Percentiles rank a stretch among this genome's conserved stretches.
Conservation (phyloP, 1,140 invertebrate genomes). For the Plectus sambesii region DNA sequence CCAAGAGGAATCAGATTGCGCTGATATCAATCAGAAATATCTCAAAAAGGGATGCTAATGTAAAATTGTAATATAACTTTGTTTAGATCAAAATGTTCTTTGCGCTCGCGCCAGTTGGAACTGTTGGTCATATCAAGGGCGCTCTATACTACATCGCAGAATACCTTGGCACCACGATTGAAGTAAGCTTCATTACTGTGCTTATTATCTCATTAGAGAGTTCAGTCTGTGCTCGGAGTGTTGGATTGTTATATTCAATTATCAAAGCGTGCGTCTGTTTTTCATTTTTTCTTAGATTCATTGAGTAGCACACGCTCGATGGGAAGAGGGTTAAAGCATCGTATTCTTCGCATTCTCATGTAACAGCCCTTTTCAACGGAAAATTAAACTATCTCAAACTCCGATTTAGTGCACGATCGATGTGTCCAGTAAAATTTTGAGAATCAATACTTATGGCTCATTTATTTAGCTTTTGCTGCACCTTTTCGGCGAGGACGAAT, state of each 20-base stretch:
- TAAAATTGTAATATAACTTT: neutral
- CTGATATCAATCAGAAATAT: neutral
- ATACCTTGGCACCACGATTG: conserved; percentile 10
- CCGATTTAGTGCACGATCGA: no score
- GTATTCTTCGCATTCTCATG: conserved; percentile 6
- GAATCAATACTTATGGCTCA: no score
- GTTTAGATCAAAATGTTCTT: conserved; percentile 28
- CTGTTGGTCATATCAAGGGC: conserved; percentile 18
- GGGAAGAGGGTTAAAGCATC: no score
- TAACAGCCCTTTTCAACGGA: conserved; percentile 10
- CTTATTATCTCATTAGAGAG: no score
- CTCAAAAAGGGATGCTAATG: neutral
- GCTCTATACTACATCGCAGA: conserved; percentile 19
- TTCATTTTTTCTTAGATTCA: no score
- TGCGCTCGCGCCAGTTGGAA: conserved; percentile 25
- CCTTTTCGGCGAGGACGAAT: conserved; percentile 17
- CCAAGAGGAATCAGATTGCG: neutral
- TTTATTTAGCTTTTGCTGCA: conserved; percentile 8
- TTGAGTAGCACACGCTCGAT: conserved; percentile 16
- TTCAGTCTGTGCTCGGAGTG: no score
- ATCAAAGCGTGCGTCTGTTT: no score
- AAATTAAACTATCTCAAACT: no score
- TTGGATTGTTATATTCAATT: no score
- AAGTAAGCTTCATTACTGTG: no score
- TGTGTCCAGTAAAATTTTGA: no score